These are phyloP conservation scores for Perca schrenkii DNA, from an alignment of 2,113 vertebrate species.

Conservation along the genomic window DNA sequence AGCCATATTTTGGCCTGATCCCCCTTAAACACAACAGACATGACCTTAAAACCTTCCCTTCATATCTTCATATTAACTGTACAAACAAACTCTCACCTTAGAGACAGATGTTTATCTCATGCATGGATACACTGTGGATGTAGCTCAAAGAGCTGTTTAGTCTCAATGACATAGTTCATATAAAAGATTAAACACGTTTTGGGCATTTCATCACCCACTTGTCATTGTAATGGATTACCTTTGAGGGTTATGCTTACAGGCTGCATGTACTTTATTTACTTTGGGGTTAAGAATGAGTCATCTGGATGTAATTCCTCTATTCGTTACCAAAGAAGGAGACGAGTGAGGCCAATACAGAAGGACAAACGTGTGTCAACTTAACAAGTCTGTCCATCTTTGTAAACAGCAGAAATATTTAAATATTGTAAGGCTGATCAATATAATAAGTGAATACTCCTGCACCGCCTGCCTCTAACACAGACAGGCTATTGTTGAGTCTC, in stretches of 20 bases:
- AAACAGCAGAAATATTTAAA: neutral
- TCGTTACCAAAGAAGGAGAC: slow-evolving; percentile 81
- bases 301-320: slow-evolving; percentile 60
- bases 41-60: neutral
- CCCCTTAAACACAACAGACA: slow-evolving; percentile 19
- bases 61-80: neutral
- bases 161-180: neutral
- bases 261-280: slow-evolving; percentile 58
- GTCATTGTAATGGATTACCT: neutral
- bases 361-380: slow-evolving; percentile 28
- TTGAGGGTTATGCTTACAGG: slow-evolving; percentile 7
- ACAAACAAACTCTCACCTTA: neutral
- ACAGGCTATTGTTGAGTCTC: neutral
- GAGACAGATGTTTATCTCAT: neutral
- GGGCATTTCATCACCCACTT: slow-evolving; percentile 16
- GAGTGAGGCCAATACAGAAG: slow-evolving; percentile 27
- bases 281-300: slow-evolving; percentile 68
- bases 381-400: neutral
- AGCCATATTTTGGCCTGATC: neutral
- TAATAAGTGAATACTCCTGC: neutral
- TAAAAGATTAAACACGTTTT: slow-evolving; percentile 25
- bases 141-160: neutral
- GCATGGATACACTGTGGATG: neutral
- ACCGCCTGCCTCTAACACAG: neutral
- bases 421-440: neutral